Evolutionary conservation across 2,113 vertebrate genomes (phyloP), one percentile per base, ranked within the genome.

Genomic region (Pedionomus torquatus): DNA sequence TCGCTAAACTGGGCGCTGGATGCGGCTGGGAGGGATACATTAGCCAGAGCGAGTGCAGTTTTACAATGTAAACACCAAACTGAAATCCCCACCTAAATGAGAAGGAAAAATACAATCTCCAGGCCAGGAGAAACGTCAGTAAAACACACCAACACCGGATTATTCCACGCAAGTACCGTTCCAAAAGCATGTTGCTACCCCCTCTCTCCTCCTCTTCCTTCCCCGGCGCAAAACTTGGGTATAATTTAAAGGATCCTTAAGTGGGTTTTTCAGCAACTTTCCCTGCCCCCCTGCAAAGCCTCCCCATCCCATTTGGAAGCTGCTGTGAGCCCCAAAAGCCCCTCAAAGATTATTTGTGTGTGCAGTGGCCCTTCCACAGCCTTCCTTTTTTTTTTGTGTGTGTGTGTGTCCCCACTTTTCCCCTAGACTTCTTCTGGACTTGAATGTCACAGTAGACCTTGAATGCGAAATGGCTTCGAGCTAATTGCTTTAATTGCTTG

Each of bases 401-500:
- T n/a, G n/a, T n/a, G n/a, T n/a, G n/a, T n/a, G n/a, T 41, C 41
- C 41, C 13, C 13, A 41, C 19, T 91, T 93, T 96, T 85, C 72
- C 93, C 91, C 84, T 86, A 89, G 96, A 95, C 97, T 96, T 95
- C 96, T 97, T 92, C 95, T 97, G 97, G 98, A 98, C 98, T 98
- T 98, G 98, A 98, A 98, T 98, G 98, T 98, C 98, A 98, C 98
- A 92, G 90, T 98, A 98, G 98, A 99, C 98, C 98, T 99, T 98
- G 98, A 98, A 98, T 98, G 98, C 98, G 98, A 98, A 99, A 98
- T 98, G 98, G 98, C 98, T 99, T 98, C 97, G 97, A 98, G 97
- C 98, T 99, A 99, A 99, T 99, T 99, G 98, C 98, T 98, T 98
- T 99, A 99, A 99, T 99, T 99, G 98, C 98, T 98, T 97, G 98